These are phyloP conservation scores for Labia minor DNA, from an alignment of 2,888 invertebrate genomes.

Conservation along the genomic window DNA sequence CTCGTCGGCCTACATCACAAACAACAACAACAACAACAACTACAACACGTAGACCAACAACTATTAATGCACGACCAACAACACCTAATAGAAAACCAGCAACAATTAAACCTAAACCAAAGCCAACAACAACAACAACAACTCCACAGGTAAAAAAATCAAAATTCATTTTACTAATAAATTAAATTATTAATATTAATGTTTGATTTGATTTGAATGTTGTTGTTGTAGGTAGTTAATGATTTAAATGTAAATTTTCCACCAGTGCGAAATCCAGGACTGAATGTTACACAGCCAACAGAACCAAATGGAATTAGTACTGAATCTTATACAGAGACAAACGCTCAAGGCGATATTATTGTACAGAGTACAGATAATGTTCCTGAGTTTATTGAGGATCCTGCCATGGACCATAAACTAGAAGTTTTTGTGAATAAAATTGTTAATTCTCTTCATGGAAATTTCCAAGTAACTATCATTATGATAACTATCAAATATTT, in stretches of 20 bases:
- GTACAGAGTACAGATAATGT: constrained; percentile 53
- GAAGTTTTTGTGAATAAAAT: constrained; percentile 73
- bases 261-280: constrained; percentile 71
- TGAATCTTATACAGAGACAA: constrained; percentile 42
- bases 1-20: constrained; percentile 33
- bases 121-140: constrained; percentile 24
- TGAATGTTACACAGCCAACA: constrained; percentile 42
- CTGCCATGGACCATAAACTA: constrained; percentile 64
- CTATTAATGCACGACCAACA: constrained; percentile 29
- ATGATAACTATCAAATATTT: too few relatives aligned
- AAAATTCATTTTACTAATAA: constrained; percentile 14
- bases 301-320: constrained; percentile 23
- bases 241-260: constrained; percentile 67
- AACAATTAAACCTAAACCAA: constrained; percentile 23
- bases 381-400: constrained; percentile 65
- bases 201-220: too few relatives aligned
- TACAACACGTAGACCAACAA: constrained; percentile 33
- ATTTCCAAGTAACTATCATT: constrained; percentile 51
- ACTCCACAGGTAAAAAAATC: constrained; percentile 21
- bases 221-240: constrained; percentile 34
- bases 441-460: constrained; percentile 69
- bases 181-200: constrained; percentile 18
- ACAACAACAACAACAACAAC: constrained; percentile 61
- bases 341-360: constrained; percentile 41
- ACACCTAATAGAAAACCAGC: constrained; percentile 31